Evolutionary conservation across 2,113 vertebrate species (phyloP), one percentile per base, ranked within the genome.

Genomic region (Pelmatolapia mariae): DNA sequence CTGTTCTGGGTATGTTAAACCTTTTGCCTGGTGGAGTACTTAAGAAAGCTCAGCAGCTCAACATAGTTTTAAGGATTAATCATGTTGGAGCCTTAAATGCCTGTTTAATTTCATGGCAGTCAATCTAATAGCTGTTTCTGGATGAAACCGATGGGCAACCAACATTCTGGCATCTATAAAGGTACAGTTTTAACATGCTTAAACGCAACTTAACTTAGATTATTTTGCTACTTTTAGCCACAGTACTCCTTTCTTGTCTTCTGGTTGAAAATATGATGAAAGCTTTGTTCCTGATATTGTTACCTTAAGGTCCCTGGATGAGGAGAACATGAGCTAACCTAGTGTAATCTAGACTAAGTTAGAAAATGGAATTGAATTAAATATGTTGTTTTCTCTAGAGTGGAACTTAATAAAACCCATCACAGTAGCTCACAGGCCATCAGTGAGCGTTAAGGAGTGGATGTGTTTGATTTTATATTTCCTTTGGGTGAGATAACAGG

Each of bases 321-420:
- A 86, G 78, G 45, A 68, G 54, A 86, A 84, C 71, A 88, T 84
- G 56, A 87, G 87, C 84, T 31, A 78, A 87, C 80, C 86, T 88
- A 76, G 68, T 92, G 50, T 88, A 88, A 94, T 91, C 90, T 86
- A 73, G 66, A 88, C 86, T 90, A 73, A 92, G 81, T 86, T 57
- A 78, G 81, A 86, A 88, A 91, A 87, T 83, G 68, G 29, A 87
- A 91, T 88, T 84, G 88, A 92, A 94, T 91, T 85, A 87, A 91
- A 91, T 84, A 85, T 87, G 86, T 79, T 71, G 84, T 93, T 85
- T 86, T 84, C 87, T 91, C 86, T 92, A 87, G 71, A 91, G 85
- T 91, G 86, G 84, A 94, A 92, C 86, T 90, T 91, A 95, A 95
- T 94, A 93, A 94, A 95, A 88, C 73, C 82, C 71, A 90, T 92